Evolutionary conservation across 2,888 invertebrate species (phyloP).

Genomic region (Strigamia maritima): DNA sequence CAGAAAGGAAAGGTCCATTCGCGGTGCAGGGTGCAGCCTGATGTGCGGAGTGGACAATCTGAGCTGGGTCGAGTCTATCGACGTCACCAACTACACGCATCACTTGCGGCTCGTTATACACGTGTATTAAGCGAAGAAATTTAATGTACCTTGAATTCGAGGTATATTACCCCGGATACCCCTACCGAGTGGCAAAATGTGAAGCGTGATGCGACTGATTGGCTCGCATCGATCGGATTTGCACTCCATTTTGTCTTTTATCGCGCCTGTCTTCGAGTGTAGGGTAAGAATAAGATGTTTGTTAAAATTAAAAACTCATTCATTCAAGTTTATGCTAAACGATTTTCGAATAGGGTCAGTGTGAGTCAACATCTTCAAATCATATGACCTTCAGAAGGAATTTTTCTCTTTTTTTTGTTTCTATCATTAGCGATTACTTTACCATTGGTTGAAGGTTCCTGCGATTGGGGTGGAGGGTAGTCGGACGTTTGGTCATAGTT

Average conservation of each 20-base stretch:
- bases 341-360: background rate
- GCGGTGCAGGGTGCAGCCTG: background rate
- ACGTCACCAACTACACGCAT: background rate
- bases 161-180: background rate
- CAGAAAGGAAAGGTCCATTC: background rate
- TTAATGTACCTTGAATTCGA: background rate
- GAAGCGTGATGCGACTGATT: background rate
- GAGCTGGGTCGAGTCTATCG: background rate
- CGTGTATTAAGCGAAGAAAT: background rate
- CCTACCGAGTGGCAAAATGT: background rate
- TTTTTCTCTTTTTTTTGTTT: background rate
- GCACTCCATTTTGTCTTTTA: background rate
- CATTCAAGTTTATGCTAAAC: background rate
- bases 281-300: background rate
- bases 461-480: background rate
- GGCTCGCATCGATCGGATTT: background rate
- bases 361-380: background rate
- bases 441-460: background rate
- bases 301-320: background rate
- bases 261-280: background rate
- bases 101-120: background rate
- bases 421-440: background rate
- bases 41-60: background rate
- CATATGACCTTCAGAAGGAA: constrained; percentile 4
- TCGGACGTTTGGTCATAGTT: constrained; percentile 2